Evolutionary conservation across 1,140 invertebrate genomes (phyloP).

Genomic region (Drosophila baimaii): DNA sequence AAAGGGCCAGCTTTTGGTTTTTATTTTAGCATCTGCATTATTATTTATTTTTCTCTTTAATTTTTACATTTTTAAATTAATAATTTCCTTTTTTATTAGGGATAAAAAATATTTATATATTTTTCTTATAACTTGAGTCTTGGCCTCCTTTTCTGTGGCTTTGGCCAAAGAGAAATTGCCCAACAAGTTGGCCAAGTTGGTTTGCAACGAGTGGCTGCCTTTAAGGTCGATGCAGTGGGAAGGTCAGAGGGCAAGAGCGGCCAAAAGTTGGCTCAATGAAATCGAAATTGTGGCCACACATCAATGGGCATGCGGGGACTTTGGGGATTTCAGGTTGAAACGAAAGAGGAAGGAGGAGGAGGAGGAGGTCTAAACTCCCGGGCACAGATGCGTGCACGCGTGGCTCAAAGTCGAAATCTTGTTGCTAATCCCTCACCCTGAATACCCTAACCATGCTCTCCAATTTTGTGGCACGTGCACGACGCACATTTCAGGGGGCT

Average conservation of each 20-base stretch:
- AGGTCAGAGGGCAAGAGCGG: slow-evolving; percentile 2
- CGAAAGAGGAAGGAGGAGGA: background rate
- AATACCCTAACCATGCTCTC: slow-evolving; percentile 1
- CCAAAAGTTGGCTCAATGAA: slow-evolving; percentile 38
- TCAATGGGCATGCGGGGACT: slow-evolving; percentile 5
- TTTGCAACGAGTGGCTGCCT: background rate
- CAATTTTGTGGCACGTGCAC: slow-evolving; percentile 33
- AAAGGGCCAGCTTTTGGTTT: background rate
- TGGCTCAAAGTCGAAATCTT: slow-evolving; percentile 16
- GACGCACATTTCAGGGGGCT: slow-evolving; percentile 15
- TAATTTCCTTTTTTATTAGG: no score
- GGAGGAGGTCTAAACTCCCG: background rate
- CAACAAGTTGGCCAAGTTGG: slow-evolving; percentile 17
- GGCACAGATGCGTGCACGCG: slow-evolving; percentile 34
- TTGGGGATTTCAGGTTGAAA: background rate
- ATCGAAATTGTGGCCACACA: slow-evolving; percentile 51
- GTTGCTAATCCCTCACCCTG: slow-evolving; percentile 1
- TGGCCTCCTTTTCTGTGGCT: no score
- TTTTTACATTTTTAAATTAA: no score
- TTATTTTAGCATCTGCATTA: background rate
- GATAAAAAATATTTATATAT: no score
- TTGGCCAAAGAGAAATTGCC: no score
- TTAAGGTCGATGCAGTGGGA: background rate
- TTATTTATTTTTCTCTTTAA: no score
- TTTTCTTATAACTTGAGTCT: no score